A percentile compares a stretch with the other conserved stretches of the same genome.
Conservation (phyloP, 2,888 invertebrate species). For the Protula sp. region DNA sequence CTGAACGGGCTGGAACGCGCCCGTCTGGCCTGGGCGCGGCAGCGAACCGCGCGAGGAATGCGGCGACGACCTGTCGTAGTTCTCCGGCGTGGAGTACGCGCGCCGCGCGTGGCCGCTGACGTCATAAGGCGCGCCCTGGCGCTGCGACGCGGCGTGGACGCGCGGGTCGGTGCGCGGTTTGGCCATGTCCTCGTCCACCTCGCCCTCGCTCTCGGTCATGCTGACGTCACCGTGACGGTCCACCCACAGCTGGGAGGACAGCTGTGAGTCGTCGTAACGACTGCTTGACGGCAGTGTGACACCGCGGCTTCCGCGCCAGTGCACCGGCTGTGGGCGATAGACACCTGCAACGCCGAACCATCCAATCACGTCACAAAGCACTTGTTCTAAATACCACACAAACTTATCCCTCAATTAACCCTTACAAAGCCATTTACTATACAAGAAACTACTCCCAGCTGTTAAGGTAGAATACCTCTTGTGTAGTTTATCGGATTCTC, state of each 20-base stretch:
- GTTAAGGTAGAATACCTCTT: no score
- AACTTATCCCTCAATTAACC: no score
- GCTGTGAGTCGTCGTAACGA: constrained; percentile 23
- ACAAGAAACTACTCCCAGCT: no score
- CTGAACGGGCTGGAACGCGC: constrained; percentile 2
- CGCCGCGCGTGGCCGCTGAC: background rate
- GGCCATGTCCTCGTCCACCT: constrained; percentile 12
- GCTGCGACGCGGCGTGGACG: background rate
- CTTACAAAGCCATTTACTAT: no score
- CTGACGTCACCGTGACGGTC: constrained; percentile 11
- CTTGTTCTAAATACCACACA: no score
- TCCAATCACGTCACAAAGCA: no score
- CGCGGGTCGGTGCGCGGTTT: background rate
- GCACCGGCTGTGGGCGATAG: constrained; percentile 15
- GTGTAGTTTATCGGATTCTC: constrained; percentile 17
- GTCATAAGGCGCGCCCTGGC: background rate
- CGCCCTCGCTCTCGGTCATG: constrained; percentile 20
- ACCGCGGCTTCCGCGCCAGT: constrained; percentile 17
- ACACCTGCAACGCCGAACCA: constrained; percentile 9
- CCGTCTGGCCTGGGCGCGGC: background rate
- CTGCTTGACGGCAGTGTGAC: constrained; percentile 18
- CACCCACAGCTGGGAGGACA: constrained; percentile 9
- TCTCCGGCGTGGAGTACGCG: background rate
- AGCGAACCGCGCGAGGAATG: background rate
- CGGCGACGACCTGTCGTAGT: background rate